phyloP scores from a whole-genome alignment of 2,888 invertebrate species.

The Protula sp. region DNA sequence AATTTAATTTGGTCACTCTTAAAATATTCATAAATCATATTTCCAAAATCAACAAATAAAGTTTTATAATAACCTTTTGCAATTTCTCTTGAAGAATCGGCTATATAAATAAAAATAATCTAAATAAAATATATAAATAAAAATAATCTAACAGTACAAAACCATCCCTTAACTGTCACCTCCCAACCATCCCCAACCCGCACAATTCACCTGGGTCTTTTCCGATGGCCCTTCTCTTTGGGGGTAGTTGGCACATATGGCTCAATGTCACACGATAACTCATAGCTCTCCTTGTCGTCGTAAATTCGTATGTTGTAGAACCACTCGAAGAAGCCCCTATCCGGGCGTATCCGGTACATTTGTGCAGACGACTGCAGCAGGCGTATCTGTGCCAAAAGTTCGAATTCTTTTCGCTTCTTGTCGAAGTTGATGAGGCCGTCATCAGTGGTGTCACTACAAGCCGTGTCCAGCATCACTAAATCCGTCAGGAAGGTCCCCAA shows the following conservation, averaged over 20 bases:
- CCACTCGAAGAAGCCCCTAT: slow-evolving; percentile 89
- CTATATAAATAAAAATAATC: too few species aligned
- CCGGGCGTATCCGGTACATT: slow-evolving; percentile 81
- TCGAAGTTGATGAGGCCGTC: slow-evolving; percentile 91
- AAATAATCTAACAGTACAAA: too few species aligned
- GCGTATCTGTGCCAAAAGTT: slow-evolving; percentile 93
- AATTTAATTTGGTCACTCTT: too few species aligned
- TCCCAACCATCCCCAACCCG: too few species aligned
- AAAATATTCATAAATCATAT: too few species aligned
- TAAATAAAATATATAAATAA: too few species aligned
- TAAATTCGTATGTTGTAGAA: slow-evolving; percentile 85
- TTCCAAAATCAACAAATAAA: too few species aligned
- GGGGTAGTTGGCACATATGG: slow-evolving; percentile 16
- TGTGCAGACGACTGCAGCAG: slow-evolving; percentile 93
- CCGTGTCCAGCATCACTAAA: slow-evolving; percentile 74
- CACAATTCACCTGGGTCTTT: slow-evolving; percentile 19
- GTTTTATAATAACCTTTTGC: too few species aligned
- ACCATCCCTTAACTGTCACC: too few species aligned
- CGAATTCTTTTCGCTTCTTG: slow-evolving; percentile 95
- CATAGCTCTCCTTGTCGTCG: slow-evolving; percentile 72
- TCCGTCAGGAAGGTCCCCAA: slow-evolving; percentile 97
- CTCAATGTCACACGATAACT: slow-evolving; percentile 25
- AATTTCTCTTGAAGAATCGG: too few species aligned
- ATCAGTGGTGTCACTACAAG: slow-evolving; percentile 50
- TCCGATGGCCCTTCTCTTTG: slow-evolving; percentile 20